Conservation (phyloP, 2,888 invertebrate genomes). For the Ditula angustiorana region DNA sequence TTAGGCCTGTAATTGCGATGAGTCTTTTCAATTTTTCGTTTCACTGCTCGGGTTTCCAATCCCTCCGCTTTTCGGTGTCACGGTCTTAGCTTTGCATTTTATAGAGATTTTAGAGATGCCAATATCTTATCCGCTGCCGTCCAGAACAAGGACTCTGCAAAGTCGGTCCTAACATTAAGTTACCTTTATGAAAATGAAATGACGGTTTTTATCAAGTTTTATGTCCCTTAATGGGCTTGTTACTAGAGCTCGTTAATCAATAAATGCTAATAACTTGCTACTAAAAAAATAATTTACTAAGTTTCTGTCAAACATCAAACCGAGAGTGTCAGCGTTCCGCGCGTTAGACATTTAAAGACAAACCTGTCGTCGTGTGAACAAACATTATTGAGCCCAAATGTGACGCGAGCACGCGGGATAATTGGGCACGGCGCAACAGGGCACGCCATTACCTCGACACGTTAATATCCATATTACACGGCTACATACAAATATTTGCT, state of each 20-base stretch:
- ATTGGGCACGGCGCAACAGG: constrained; percentile 34
- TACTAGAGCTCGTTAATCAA: neutral
- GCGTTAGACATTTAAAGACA: constrained; percentile 19
- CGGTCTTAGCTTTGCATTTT: constrained; percentile 18
- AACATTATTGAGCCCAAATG: constrained; percentile 22
- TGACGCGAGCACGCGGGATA: constrained; percentile 30
- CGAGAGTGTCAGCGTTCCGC: neutral
- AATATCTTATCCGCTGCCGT: constrained; percentile 12
- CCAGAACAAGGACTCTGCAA: neutral
- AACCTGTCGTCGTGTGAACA: constrained; percentile 15
- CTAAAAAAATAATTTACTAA: neutral
- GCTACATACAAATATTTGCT: constrained; percentile 28
- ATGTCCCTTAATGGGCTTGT: neutral
- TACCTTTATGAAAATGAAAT: too few relatives aligned
- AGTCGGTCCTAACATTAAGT: constrained; percentile 4
- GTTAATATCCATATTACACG: constrained; percentile 15
- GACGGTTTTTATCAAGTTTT: neutral
- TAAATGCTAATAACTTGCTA: neutral
- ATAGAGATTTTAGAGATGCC: constrained; percentile 17
- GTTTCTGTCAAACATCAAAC: neutral
- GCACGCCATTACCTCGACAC: constrained; percentile 27
- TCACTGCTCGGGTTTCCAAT: constrained; percentile 11
- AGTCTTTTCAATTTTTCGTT: constrained; percentile 5
- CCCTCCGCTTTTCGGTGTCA: constrained; percentile 6
- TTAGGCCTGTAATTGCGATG: neutral